phyloP scores from a whole-genome alignment of 1,140 invertebrate genomes.

The Dinoponera quadriceps region DNA sequence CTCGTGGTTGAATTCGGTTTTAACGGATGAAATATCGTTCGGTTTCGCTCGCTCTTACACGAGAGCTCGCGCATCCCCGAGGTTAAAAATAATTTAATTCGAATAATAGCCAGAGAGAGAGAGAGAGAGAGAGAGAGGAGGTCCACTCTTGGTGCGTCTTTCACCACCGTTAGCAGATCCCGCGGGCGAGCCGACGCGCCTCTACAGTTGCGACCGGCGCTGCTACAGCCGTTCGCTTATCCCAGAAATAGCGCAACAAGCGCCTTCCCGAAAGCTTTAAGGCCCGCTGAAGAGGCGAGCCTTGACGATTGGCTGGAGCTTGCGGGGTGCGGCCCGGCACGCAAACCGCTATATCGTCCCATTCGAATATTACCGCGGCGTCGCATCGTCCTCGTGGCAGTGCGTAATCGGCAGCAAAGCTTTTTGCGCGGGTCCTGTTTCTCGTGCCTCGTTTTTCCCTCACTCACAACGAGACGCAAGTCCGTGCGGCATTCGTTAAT shows the following conservation, averaged over 20 bases:
- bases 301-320: slow-evolving; percentile 71
- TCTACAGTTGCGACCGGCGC: slow-evolving; percentile 45
- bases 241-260: slow-evolving; percentile 76
- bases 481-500: too few species aligned
- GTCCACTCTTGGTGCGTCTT: neutral
- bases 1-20: too few species aligned
- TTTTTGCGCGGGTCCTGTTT: slow-evolving; percentile 11
- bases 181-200: slow-evolving; percentile 33
- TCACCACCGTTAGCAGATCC: slow-evolving; percentile 24
- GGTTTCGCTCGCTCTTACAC: too few species aligned
- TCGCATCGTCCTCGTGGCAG: slow-evolving; percentile 58
- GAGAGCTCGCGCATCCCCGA: neutral
- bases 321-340: slow-evolving; percentile 69
- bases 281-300: slow-evolving; percentile 38
- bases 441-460: neutral
- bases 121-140: slow-evolving; percentile 2
- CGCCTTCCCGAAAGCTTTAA: slow-evolving; percentile 70
- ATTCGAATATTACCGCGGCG: slow-evolving; percentile 82
- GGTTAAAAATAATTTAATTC: slow-evolving; percentile 30
- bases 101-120: slow-evolving; percentile 10
- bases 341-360: slow-evolving; percentile 83
- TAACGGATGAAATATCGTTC: too few species aligned
- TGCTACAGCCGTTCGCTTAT: slow-evolving; percentile 21
- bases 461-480: neutral
- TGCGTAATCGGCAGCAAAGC: slow-evolving; percentile 46